Evolutionary conservation across 2,797 vertebrate species (phyloP), one percentile per base, ranked within the genome.

Genomic region (Ctenopoma kingsleyae): DNA sequence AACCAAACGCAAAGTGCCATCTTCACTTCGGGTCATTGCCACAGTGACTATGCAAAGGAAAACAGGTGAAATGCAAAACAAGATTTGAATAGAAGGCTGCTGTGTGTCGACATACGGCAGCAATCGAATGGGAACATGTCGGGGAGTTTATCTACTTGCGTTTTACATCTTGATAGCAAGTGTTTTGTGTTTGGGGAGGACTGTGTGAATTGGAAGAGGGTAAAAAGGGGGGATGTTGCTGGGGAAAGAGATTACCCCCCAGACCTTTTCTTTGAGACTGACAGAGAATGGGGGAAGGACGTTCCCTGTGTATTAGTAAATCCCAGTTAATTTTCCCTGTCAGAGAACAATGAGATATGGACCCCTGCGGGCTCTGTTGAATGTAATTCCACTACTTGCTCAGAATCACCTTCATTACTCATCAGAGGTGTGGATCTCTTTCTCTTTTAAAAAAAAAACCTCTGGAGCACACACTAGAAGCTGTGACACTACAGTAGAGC

Each of bases 271-370:
- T 87, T 82, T 80, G 63, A 78, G 65, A 81, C 66, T 3, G 15
- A 19, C 44, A 61, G 40, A 77, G 78, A 71, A 83, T 51, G 52
- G 50, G 68, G 74, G 78, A 50, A 48, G 66, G 80, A 55, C 59
- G 22, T 79, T 90, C 78, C 72, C 81, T 81, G 78, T 88, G 87
- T 92, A 86, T 91, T 86, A 89, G 91, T 91, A 91, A 93, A 93
- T 92, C 91, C 88, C 83, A 91, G 91, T 92, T 92, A 90, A 93
- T 93, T 92, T 92, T 87, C 87, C 84, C 82, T 90, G 90, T 92
- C 90, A 88, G 78, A 84, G 90, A 92, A 93, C 90, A 91, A 91
- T 91, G 89, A 92, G 84, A 89, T 88, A 87, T 89, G 77, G 80
- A 84, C 81, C 87, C 89, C 90, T 47, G 44, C 55, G 35, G 89